Conservation (phyloP, 1,140 invertebrate genomes). For the Trinorchestia longiramus region DNA sequence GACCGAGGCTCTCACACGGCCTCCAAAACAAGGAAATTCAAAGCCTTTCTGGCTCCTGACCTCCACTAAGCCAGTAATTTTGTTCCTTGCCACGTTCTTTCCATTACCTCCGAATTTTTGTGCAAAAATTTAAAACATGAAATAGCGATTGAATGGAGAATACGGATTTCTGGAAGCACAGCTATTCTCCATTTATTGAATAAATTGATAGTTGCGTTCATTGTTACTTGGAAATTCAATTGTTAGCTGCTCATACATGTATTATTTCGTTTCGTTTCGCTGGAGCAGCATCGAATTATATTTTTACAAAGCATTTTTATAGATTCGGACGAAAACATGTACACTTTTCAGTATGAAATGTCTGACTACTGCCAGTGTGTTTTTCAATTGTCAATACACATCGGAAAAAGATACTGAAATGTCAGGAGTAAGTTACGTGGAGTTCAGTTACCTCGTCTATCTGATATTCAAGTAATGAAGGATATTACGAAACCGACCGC, state of each 20-base stretch:
- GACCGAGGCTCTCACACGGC: neutral
- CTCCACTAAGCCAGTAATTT: neutral
- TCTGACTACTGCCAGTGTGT: neutral
- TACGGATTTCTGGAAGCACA: neutral
- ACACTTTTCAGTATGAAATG: neutral
- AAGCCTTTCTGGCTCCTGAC: neutral
- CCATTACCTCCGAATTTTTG: neutral
- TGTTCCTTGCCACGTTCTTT: neutral
- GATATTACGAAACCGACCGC: neutral
- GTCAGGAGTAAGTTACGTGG: too few relatives aligned
- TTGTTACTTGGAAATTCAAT: neutral
- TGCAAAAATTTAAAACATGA: neutral
- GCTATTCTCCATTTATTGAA: neutral
- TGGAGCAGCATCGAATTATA: neutral
- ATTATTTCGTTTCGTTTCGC: neutral
- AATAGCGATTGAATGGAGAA: neutral
- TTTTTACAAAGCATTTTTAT: neutral
- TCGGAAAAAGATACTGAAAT: neutral
- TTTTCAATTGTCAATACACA: neutral
- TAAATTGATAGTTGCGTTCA: neutral
- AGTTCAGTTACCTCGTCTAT: too few relatives aligned
- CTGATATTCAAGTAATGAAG: too few relatives aligned
- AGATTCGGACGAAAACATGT: neutral
- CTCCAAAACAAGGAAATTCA: slow-evolving; percentile 8
- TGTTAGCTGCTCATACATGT: neutral